Conservation (phyloP, 2,797 vertebrate genomes). For the Rhincodon typus region DNA sequence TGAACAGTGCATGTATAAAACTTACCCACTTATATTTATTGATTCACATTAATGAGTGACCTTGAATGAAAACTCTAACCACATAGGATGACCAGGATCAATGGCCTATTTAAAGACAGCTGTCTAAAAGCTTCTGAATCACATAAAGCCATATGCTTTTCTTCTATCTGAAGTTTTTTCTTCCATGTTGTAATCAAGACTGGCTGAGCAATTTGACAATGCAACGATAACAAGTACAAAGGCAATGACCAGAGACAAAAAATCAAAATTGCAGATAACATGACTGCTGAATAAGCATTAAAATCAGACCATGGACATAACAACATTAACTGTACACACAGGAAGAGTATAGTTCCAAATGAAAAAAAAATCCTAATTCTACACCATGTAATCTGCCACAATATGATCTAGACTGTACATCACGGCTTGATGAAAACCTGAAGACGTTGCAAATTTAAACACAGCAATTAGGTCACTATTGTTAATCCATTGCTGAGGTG, state of each 20-base stretch:
- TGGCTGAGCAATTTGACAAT: background rate
- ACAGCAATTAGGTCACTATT: background rate
- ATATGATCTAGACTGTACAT: background rate
- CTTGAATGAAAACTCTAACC: background rate
- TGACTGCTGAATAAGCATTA: background rate
- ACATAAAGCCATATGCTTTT: background rate
- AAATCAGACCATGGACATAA: background rate
- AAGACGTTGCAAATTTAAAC: background rate
- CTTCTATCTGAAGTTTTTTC: background rate
- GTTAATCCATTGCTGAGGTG: background rate
- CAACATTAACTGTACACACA: background rate
- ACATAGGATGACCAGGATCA: background rate
- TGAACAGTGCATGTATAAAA: background rate
- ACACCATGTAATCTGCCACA: background rate
- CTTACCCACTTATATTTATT: background rate
- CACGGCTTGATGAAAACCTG: background rate
- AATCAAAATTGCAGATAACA: background rate
- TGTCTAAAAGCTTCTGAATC: background rate
- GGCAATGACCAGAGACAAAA: background rate
- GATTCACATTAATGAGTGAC: background rate
- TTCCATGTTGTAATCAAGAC: background rate
- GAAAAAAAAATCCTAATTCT: background rate
- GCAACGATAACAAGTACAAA: background rate
- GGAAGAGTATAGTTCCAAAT: background rate
- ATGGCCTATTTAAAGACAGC: background rate